Percentiles rank a stretch among this genome's conserved stretches.
These are phyloP conservation scores for Ceratotherium simum DNA, from an alignment of 2,113 vertebrate species.

Conservation along the genomic window DNA sequence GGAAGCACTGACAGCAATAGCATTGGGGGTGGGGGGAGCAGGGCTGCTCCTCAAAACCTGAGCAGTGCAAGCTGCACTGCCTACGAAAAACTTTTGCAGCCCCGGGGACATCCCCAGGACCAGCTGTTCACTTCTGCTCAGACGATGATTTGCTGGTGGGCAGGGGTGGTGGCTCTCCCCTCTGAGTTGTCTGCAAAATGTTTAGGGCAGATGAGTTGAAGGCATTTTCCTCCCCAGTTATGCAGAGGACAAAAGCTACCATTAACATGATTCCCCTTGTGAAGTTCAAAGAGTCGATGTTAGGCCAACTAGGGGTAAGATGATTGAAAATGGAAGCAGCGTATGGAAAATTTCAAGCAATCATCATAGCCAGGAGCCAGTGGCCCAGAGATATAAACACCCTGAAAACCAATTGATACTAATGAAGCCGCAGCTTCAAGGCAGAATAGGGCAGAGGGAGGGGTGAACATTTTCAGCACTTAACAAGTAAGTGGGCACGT, in stretches of 20 bases:
- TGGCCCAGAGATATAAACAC: conserved; percentile 59
- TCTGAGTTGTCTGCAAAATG: neutral
- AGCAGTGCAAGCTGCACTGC: neutral
- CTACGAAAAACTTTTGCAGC: neutral
- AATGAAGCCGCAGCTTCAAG: conserved; percentile 52
- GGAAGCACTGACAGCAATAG: neutral
- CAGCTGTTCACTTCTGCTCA: neutral
- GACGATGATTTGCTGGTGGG: neutral
- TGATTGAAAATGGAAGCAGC: conserved; percentile 47
- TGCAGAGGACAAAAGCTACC: neutral
- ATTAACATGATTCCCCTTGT: neutral
- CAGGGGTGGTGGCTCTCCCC: neutral
- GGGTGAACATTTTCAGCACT: conserved; percentile 46
- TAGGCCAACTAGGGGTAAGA: conserved; percentile 4
- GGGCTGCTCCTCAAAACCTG: neutral
- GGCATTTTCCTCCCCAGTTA: neutral
- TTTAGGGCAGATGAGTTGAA: neutral
- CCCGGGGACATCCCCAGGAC: neutral
- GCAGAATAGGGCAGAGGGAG: neutral
- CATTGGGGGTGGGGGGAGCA: fast-evolving
- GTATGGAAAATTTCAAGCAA: conserved; percentile 47
- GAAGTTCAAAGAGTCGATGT: conserved; percentile 41
- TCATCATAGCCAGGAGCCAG: conserved; percentile 40
- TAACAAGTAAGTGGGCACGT: conserved; percentile 55
- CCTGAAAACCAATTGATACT: conserved; percentile 58